Evolutionary conservation across 2,888 invertebrate genomes (phyloP).

Genomic region (Diadromus collaris): DNA sequence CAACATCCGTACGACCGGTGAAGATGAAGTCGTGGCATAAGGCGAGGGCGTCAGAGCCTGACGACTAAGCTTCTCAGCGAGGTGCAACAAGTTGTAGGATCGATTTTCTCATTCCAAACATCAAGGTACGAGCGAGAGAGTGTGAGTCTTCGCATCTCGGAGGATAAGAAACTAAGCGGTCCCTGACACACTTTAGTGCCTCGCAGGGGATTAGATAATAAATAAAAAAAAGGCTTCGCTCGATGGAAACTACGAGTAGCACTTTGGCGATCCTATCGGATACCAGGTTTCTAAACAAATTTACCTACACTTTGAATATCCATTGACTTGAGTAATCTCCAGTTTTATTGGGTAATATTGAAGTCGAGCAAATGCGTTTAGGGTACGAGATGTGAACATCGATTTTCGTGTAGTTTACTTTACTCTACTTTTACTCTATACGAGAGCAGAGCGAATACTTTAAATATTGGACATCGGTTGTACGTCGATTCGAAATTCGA

Average conservation of each 20-base stretch:
- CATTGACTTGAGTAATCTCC: slow-evolving; percentile 10
- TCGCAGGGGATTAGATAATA: slow-evolving; percentile 59
- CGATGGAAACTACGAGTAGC: slow-evolving; percentile 9
- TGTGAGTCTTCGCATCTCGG: slow-evolving; percentile 32
- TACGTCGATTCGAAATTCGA: too few species aligned
- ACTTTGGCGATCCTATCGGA: background rate
- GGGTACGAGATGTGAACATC: too few species aligned
- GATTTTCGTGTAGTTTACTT: too few species aligned
- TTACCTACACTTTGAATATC: background rate
- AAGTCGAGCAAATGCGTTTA: background rate
- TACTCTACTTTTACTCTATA: too few species aligned
- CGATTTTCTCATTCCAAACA: slow-evolving; percentile 56
- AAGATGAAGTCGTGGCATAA: slow-evolving; percentile 35
- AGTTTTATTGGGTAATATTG: background rate
- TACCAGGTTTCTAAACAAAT: background rate
- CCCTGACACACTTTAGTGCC: slow-evolving; percentile 57
- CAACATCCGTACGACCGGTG: background rate
- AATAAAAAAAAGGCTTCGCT: slow-evolving; percentile 31
- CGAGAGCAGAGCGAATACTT: too few species aligned
- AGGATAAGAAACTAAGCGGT: slow-evolving; percentile 55
- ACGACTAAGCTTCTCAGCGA: slow-evolving; percentile 37
- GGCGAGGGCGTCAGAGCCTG: slow-evolving; percentile 24
- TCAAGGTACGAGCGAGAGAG: slow-evolving; percentile 30
- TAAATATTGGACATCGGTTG: too few species aligned
- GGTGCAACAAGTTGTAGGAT: slow-evolving; percentile 60